phyloP scores from a whole-genome alignment of 2,113 vertebrate species.

The Bufo gargarizans region DNA sequence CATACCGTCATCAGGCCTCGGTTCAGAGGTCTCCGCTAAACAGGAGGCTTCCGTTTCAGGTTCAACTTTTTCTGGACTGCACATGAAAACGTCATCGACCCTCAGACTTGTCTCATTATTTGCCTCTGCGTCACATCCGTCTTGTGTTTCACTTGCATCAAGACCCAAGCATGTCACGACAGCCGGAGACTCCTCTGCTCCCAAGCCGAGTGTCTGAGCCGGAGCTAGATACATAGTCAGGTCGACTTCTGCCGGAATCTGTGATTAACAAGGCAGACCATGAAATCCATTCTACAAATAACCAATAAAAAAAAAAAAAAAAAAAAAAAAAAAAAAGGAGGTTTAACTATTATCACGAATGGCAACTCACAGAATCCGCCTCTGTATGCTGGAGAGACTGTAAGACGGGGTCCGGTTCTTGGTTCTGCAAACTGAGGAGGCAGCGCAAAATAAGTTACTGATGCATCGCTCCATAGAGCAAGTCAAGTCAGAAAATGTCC shows the following conservation, averaged over 20 bases:
- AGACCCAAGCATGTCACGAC: background rate
- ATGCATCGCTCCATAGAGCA: background rate
- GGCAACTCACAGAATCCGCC: background rate
- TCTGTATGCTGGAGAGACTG: background rate
- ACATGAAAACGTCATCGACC: slow-evolving; percentile 59
- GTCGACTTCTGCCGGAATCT: background rate
- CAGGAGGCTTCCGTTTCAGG: background rate
- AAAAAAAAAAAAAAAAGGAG: background rate
- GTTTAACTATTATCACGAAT: background rate
- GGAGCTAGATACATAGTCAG: background rate
- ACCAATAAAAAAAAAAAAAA: background rate
- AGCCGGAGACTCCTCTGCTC: background rate
- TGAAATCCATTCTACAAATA: background rate
- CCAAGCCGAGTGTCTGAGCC: background rate
- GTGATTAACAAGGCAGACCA: too few species aligned
- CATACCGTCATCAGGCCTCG: background rate
- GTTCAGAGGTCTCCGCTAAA: background rate
- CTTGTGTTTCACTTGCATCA: background rate
- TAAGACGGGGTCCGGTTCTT: background rate
- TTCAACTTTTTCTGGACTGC: slow-evolving; percentile 54
- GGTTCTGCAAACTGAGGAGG: slow-evolving; percentile 36
- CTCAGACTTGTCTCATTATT: background rate
- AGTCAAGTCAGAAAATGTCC: too few species aligned
- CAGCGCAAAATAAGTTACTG: background rate
- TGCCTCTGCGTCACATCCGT: background rate